Conservation (phyloP, 2,797 vertebrate species). For the Mallotus villosus region DNA sequence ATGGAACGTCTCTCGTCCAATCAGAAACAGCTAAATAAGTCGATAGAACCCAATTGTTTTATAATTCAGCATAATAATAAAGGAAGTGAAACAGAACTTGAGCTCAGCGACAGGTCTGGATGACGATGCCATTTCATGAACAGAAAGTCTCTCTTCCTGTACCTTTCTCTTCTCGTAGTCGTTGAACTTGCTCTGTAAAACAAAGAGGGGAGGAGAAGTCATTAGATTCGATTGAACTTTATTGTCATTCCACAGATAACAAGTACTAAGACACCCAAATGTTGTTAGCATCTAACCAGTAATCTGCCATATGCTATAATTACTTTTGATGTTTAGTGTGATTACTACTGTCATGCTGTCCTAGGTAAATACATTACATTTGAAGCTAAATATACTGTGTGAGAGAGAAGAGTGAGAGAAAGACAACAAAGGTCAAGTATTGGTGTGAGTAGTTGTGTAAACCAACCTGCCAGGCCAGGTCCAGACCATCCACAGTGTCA, state of each 20-base stretch:
- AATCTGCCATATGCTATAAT: background rate
- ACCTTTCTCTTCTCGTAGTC: conserved; percentile 96
- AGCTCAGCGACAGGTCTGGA: too few species aligned
- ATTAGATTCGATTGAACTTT: background rate
- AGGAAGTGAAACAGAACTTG: too few species aligned
- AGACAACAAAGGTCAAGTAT: too few species aligned
- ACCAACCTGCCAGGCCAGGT: conserved; percentile 84
- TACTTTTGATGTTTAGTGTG: background rate
- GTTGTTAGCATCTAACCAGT: background rate
- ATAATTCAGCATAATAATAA: too few species aligned
- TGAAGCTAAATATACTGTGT: background rate
- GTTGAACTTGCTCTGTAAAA: conserved; percentile 86
- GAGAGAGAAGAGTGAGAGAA: background rate
- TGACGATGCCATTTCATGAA: too few species aligned
- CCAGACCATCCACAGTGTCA: conserved; percentile 64
- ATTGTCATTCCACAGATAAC: background rate
- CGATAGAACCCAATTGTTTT: too few species aligned
- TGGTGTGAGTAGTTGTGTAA: background rate
- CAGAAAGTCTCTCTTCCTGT: conserved; percentile 9
- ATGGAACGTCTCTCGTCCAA: too few species aligned
- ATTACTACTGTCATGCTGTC: background rate
- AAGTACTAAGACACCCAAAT: too few species aligned
- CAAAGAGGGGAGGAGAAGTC: conserved; percentile 29
- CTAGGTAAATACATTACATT: background rate
- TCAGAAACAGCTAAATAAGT: too few species aligned